Base-by-base conservation (phyloP, 2,797 vertebrate species). In the Scolopax bukidnonensis region DNA sequence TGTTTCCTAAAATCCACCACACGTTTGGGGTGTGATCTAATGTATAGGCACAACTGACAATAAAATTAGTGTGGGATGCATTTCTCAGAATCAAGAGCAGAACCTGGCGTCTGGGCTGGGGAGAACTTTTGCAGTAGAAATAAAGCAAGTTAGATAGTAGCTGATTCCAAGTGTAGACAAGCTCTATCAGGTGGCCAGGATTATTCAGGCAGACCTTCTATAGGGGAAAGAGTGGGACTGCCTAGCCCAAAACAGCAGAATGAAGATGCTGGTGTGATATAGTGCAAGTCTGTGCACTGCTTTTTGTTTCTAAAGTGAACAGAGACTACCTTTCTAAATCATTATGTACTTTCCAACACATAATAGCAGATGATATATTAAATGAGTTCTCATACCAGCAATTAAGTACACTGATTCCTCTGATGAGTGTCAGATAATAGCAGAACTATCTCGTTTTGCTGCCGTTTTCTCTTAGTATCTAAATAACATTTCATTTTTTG, bases 401-500 rank as follows among this genome's bases (percentile, higher is more conserved):
- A 79, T 89, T 90, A 94, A 84, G 36, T 36, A 47, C 7, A 67
- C 38, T 21, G 54, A 84, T 82, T 61, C 27, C 38, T 90, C 79
- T 87, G 70, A 87, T 65, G 75, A 76, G 70, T 65, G 60, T 84
- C 82, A 90, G 56, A 32, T 73, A 93, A 68, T 47, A 87, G 27
- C 33, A 81, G 67, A 87, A 41, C 16, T 27, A 23, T 65, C 53
- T 87, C 18, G 63, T 89, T 90, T 75, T 82, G 33, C 38, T 92
- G 40, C 61, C 6, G 6, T 47, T 93, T 93, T 69, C 32, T 87
- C 38, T 81, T 48, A 53, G 17, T 23, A 47, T 56, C 59, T 73
- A 79, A 84, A 64, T 45, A 56, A 63, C 82, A 84, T 50, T 89
- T 96, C 45, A 36, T 75, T 95, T 92, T 92, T 90, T 64, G 20